Evolutionary conservation across 2,113 vertebrate genomes (phyloP).

Genomic region (Psilopogon haemacephalus): DNA sequence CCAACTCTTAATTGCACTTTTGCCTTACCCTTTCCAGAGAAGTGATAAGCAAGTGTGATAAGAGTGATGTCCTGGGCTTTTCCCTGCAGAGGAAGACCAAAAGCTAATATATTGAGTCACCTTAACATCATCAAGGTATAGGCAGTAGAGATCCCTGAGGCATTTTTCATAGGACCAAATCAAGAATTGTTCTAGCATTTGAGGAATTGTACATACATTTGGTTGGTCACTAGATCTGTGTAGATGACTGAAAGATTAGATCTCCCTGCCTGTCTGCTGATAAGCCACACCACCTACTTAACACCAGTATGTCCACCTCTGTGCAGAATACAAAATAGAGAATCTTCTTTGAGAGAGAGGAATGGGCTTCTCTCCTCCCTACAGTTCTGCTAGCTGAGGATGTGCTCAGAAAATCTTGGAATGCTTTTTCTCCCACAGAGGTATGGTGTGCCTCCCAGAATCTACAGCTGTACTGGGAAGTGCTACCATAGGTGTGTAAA

Average conservation of each 20-base stretch:
- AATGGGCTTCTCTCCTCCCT: neutral
- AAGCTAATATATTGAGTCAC: neutral
- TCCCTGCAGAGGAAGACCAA: neutral
- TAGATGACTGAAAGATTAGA: neutral
- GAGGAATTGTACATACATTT: neutral
- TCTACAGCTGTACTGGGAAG: neutral
- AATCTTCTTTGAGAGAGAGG: neutral
- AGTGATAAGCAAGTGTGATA: neutral
- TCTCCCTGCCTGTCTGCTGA: neutral
- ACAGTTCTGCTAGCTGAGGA: neutral
- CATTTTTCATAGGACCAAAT: neutral
- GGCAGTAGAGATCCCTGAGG: neutral
- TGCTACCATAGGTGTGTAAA: accelerated
- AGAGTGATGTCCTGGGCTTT: neutral
- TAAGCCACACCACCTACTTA: neutral
- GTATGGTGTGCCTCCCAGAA: neutral
- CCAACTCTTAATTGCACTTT: neutral
- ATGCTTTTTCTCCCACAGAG: neutral
- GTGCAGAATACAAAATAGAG: neutral
- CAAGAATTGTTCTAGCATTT: neutral
- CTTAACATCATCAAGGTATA: neutral
- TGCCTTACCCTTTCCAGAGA: neutral
- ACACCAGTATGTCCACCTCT: neutral
- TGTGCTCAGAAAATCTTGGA: neutral
- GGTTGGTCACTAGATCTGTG: too few species aligned